phyloP scores from a whole-genome alignment of 1,140 invertebrate genomes.

The Diploscapter pachys region DNA sequence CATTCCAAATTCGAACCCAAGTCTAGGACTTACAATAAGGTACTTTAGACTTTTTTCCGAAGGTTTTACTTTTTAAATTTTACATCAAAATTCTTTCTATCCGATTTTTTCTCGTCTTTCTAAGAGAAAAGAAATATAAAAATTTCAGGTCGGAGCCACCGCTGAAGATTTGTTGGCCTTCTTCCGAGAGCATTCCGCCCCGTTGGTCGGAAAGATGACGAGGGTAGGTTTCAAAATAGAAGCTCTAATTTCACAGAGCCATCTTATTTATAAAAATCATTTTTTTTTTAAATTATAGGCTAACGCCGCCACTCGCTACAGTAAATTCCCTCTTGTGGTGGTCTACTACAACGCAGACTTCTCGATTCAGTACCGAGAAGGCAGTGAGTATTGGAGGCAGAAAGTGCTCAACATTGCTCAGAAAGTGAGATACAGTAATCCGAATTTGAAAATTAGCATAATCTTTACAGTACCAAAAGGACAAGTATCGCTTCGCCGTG shows the following conservation, averaged over 20 bases:
- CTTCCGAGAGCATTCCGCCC: conserved; percentile 61
- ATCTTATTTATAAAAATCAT: too few relatives aligned
- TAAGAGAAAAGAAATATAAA: too few relatives aligned
- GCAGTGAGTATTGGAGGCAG: conserved; percentile 65
- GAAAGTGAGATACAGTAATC: conserved; percentile 26
- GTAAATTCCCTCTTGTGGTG: conserved; percentile 64
- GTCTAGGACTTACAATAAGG: conserved; percentile 55
- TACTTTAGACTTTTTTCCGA: conserved; percentile 12
- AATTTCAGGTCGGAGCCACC: conserved; percentile 45
- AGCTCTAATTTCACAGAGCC: not conserved
- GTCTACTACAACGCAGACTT: conserved; percentile 69
- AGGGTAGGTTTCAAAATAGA: conserved; percentile 42
- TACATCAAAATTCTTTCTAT: too few relatives aligned
- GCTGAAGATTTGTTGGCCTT: conserved; percentile 62
- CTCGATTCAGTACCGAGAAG: conserved; percentile 62
- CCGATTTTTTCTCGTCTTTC: too few relatives aligned
- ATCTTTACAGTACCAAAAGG: conserved; percentile 40
- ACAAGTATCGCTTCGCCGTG: conserved; percentile 62
- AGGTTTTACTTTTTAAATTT: conserved; percentile 35
- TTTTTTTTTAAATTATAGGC: conserved; percentile 9
- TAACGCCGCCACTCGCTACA: conserved; percentile 44
- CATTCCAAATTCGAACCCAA: conserved; percentile 66
- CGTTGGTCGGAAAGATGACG: conserved; percentile 66
- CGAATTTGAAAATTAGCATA: too few relatives aligned
- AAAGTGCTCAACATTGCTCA: conserved; percentile 65